Evolutionary conservation across 2,888 invertebrate genomes (phyloP), one percentile per base, ranked within the genome.

Genomic region (Tryphoninae sp.): DNA sequence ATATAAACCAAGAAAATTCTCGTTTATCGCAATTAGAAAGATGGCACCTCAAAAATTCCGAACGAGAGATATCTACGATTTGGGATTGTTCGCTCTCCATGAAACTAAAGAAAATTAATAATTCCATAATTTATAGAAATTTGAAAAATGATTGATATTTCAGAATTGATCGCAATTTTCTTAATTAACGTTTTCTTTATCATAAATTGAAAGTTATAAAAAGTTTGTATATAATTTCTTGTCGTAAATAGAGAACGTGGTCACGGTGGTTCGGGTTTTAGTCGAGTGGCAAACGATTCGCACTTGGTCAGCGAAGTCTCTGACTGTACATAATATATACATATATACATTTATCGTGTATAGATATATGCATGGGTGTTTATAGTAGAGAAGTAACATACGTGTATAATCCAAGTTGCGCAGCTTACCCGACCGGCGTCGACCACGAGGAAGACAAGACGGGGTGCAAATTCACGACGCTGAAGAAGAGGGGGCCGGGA

Each of bases 221-320:
- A 33, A 33, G 0, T 1, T 49, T 49, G 11, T 49, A 13, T 51
- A n/a, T 51, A 51, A 51, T 51, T 51, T 51, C 51, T n/a, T 11
- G n/a, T 6, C 51, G 51, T 13, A 51, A 16, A 51, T 51, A 16
- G 6, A 16, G 23, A 51, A 23, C 55, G 23, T 11, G 22, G 81
- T 86, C 84, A 86, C 72, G 85, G 83, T 78, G 83, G 83, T 85
- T 85, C 84, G 71, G 78, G 83, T 84, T 86, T 87, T 86, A 86
- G 84, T 86, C 79, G 83, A 84, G 86, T 84, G 79, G 83, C 84
- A 83, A 86, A 85, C 86, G 86, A 84, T 86, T 85, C 86, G 84
- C 83, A 84, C 87, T 85, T 79, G 74, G 65, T 74, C 78, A 78
- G 69, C 69, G 58, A 74, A 69, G 73, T 73, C 59, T 19, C 23